Evolutionary conservation across 2,797 vertebrate species (phyloP).

Genomic region (Manis pentadactyla): DNA sequence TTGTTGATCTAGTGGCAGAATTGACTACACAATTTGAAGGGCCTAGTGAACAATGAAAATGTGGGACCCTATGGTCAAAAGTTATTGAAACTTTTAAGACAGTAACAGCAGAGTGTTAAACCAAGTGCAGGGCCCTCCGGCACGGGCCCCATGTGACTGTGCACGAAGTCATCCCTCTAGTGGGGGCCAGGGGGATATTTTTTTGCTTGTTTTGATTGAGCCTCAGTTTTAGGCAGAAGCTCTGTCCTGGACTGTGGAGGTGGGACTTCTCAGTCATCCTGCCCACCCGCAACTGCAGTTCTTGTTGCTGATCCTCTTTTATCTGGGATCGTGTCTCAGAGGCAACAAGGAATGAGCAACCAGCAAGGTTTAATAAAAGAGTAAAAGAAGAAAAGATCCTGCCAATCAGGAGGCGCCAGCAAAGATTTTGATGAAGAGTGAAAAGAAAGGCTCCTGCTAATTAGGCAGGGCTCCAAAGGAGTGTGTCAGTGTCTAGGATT

Average conservation of each 20-base stretch:
- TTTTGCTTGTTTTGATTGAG: not conserved
- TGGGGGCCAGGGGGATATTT: not conserved
- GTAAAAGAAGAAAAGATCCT: no score
- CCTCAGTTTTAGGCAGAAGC: not conserved
- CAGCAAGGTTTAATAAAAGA: no score
- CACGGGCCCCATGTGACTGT: accelerated
- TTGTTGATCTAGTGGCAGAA: not conserved
- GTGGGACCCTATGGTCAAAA: not conserved
- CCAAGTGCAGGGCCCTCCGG: not conserved
- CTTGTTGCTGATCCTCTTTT: not conserved
- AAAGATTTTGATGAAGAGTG: no score
- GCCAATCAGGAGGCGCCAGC: no score
- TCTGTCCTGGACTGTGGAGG: no score
- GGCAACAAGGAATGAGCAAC: no score
- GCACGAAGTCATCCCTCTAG: not conserved
- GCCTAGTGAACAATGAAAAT: not conserved
- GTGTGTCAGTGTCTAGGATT: no score
- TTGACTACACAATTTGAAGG: not conserved
- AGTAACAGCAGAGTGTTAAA: not conserved
- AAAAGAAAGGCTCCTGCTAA: no score
- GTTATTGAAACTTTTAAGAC: not conserved
- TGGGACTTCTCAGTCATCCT: not conserved
- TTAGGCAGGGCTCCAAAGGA: no score
- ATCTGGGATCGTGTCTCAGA: no score
- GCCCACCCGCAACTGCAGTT: not conserved